Base-by-base conservation (phyloP, 2,113 vertebrate species). In the Peromyscus leucopus region DNA sequence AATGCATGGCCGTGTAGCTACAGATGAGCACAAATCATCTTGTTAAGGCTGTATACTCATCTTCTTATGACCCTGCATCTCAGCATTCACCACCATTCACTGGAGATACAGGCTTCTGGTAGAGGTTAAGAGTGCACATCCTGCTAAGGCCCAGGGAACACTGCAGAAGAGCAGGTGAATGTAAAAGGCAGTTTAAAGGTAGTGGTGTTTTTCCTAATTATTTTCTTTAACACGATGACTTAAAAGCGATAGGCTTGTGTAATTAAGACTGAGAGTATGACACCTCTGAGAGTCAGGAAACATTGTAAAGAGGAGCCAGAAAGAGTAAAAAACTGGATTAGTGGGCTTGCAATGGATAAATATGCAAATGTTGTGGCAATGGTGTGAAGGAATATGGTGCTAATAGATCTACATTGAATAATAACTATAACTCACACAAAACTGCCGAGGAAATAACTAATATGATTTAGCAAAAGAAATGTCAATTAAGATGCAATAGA, bases 401-500 rank as follows among this genome's bases (percentile, higher is more conserved):
- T 33, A 90, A 67, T 21, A 33, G 28, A 74, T 79, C 0, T 67
- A 79, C 9, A 42, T 0, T 74, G 36, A 31, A 85, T 89, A 16
- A 82, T 90, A 76, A 78, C 88, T 96, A 36, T 78, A 82, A 89
- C 82, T 24, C 16, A 83, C 28, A 82, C 36, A 2, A 26, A 84
- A 42, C 15, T 83, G 91, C 10, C 39, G 46, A 96, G 69, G 6
- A 95, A 93, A 93, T 78, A 93, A 87, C 28, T 91, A n/a, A n/a
- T 82, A 33, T 80, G 33, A 57, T 19, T 82, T 28, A 67, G 48
- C 71, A 93, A 86, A 90, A 69, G 39, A 86, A 90, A 92, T 26
- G 1, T 22, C 28, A 86, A 82, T 82, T 86, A 87, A 82, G 79
- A 90, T 51, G 24, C 5, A 15, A 61, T 80, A 69, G 19, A 89